A percentile compares a stretch with the other conserved stretches of the same genome.
Evolutionary conservation across 2,113 vertebrate genomes (phyloP).

Genomic region (Chlamydotis undulata): DNA sequence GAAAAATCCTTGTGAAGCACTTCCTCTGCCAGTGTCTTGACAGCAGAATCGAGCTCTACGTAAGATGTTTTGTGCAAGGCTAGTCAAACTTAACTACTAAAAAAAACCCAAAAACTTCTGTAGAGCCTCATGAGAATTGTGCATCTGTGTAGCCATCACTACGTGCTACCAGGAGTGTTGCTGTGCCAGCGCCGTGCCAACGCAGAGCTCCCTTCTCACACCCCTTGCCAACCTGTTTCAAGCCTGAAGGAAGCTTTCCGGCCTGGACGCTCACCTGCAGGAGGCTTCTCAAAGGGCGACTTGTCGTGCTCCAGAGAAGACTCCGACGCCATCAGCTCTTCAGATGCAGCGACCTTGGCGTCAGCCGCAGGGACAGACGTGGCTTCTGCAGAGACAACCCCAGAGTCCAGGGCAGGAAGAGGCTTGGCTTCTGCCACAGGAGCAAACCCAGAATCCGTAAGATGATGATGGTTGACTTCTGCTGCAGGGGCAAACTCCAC

Average conservation of each 20-base stretch:
- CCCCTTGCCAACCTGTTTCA: fast-evolving
- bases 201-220: fast-evolving
- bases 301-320: not conserved
- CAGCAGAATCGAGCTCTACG: not conserved
- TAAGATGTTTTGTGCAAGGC: not conserved
- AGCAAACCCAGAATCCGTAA: not conserved
- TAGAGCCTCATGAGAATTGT: fast-evolving
- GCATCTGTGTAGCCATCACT: not conserved
- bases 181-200: not conserved
- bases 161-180: fast-evolving
- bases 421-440: not conserved
- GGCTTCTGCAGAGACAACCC: not conserved
- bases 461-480: not conserved
- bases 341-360: not conserved
- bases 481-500: not conserved
- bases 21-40: not conserved
- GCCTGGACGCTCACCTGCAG: not conserved
- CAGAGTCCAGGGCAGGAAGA: not conserved
- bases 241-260: not conserved
- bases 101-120: too few species aligned
- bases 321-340: not conserved
- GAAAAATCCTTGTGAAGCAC: fast-evolving
- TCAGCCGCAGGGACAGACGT: not conserved
- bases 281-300: not conserved
- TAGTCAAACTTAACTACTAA: not conserved